These are phyloP conservation scores for Oxycera nigricornis DNA, from an alignment of 2,888 invertebrate species.

Conservation along the genomic window DNA sequence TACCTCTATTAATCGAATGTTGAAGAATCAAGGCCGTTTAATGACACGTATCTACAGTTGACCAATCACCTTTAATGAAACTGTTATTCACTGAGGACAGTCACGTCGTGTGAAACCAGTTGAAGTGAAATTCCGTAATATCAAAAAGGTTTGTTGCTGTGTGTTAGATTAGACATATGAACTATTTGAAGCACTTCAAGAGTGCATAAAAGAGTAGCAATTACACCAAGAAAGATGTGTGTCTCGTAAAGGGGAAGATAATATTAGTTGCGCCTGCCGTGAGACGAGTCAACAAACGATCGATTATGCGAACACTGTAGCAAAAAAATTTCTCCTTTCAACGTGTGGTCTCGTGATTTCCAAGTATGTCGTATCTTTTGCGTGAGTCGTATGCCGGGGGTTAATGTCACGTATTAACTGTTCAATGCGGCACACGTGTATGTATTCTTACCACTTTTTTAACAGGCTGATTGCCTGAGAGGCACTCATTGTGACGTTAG, in stretches of 20 bases:
- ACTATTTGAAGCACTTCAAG: neutral
- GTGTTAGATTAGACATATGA: neutral
- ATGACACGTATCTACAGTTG: conserved; percentile 31
- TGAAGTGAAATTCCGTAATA: conserved; percentile 35
- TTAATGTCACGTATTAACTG: too few species aligned
- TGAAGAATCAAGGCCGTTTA: conserved; percentile 39
- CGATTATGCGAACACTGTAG: neutral
- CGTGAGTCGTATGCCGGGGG: too few species aligned
- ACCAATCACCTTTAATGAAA: conserved; percentile 1
- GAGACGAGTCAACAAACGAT: neutral
- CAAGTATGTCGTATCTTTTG: too few species aligned
- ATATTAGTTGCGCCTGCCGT: too few species aligned
- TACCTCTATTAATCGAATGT: neutral
- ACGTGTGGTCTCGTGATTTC: neutral
- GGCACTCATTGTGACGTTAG: too few species aligned
- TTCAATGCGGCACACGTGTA: too few species aligned
- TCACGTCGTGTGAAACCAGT: neutral
- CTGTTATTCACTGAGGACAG: neutral
- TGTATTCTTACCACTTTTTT: too few species aligned
- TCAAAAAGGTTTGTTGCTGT: conserved; percentile 14
- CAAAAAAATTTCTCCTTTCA: neutral
- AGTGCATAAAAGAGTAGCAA: neutral
- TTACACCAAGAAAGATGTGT: neutral
- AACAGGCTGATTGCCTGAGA: too few species aligned
- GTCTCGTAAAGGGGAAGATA: too few species aligned